Base-by-base conservation (phyloP, 92 coral and sea anemone genomes). In the Siderastrea radians region DNA sequence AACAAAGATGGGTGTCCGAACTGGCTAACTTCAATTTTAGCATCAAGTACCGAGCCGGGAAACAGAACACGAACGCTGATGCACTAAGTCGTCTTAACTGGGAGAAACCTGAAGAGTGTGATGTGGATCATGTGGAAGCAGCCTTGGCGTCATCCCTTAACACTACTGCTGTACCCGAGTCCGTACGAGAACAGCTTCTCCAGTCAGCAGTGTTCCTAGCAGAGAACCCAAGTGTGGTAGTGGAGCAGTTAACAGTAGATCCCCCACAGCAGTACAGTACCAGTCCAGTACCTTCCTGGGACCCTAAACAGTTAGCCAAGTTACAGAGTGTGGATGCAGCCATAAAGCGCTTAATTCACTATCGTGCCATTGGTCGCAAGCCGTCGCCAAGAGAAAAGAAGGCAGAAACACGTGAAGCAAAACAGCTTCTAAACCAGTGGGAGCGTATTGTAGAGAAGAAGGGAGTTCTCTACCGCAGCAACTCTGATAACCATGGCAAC, bases 391-490 rank as follows among this genome's bases (percentile, higher is more conserved):
- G 60, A 14, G 88, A 84, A 8, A 75, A 68, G 50, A 48, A 5
- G 14, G 64, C 14, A 2, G 82, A 84, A 38, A 48, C 69, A 26
- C 51, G 60, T 26, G 73, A 63, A 4, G 45, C 64, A n/a, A 12
- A 47, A 45, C 46, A 66, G 74, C 78, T 91, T 55, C 62, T 91
- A 11, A 67, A 72, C 68, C 84, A 86, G 46, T 87, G 91, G 91
- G 78, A 78, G 53, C 19, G 74, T 10, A 73, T 90, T 2, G 51
- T 55, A 15, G 90, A 85, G 78, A 69, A 66, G 43, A 17, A 85
- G 13, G 90, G 93, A 51, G 72, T 85, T 3, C 93, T 90, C 68
- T 90, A 90, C 86, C 75, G 90, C 49, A 65, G 75, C 2, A 61
- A 16, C 44, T 44, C 79, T 67, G 81, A 83, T 74, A 85, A 76